These are phyloP conservation scores for Sardina pilchardus DNA, from an alignment of 2,113 vertebrate species.

Conservation along the genomic window DNA sequence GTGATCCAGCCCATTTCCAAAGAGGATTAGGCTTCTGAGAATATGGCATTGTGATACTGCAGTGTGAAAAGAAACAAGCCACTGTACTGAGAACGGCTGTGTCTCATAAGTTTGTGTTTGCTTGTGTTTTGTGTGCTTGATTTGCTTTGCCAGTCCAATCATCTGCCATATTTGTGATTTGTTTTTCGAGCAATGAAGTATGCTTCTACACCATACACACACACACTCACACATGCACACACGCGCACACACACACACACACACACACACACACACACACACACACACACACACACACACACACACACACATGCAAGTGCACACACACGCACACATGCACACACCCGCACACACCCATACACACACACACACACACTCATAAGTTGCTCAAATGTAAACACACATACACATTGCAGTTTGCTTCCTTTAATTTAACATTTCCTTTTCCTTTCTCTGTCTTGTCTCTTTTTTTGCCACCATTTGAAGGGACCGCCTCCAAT, in stretches of 20 bases:
- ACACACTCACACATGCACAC: neutral
- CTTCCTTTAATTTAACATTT: neutral
- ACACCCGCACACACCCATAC: neutral
- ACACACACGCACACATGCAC: neutral
- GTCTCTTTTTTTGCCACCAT: neutral
- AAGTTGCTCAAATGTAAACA: neutral
- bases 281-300: constrained; percentile 14
- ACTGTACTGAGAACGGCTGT: neutral
- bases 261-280: neutral
- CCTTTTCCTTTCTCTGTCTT: neutral
- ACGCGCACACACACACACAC: neutral
- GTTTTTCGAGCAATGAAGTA: neutral
- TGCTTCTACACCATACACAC: neutral
- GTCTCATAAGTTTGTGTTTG: constrained; percentile 24
- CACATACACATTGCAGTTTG: neutral
- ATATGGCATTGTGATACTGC: neutral
- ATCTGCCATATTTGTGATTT: neutral
- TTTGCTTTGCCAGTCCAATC: neutral
- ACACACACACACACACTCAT: neutral
- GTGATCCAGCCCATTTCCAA: neutral
- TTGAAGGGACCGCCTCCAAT: neutral
- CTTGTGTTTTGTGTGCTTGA: constrained; percentile 20
- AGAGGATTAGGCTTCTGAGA: constrained; percentile 8
- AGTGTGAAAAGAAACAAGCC: neutral
- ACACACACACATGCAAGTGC: too few relatives aligned